These are phyloP conservation scores for Periphyllus acericola DNA, from an alignment of 2,888 invertebrate species.

Conservation along the genomic window DNA sequence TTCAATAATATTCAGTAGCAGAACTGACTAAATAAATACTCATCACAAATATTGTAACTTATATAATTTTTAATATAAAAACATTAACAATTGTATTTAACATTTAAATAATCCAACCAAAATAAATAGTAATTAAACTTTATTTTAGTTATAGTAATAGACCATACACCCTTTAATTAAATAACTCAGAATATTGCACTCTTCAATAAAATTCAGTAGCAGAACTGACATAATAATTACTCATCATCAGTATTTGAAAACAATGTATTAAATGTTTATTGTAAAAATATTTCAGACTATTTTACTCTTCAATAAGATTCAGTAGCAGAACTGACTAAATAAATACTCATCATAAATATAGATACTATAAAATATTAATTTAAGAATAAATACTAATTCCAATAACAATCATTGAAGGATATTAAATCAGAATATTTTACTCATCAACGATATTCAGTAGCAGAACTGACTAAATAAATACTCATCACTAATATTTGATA, in stretches of 20 bases:
- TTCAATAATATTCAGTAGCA: slow-evolving; percentile 7
- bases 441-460: slow-evolving; percentile 9
- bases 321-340: slow-evolving; percentile 56
- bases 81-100: too few species aligned
- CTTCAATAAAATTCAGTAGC: slow-evolving; percentile 27
- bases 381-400: too few species aligned
- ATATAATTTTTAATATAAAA: too few species aligned
- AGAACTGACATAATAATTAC: slow-evolving; percentile 30
- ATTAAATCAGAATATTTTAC: slow-evolving; percentile 20
- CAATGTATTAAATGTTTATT: too few species aligned
- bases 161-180: too few species aligned
- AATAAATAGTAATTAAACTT: too few species aligned
- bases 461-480: slow-evolving; percentile 33
- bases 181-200: not conserved
- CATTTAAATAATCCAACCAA: not conserved
- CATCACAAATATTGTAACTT: too few species aligned
- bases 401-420: not conserved
- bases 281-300: slow-evolving; percentile 19
- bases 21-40: slow-evolving; percentile 13
- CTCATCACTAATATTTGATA: not conserved
- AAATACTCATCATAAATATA: slow-evolving; percentile 30
- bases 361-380: not conserved
- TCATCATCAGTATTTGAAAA: slow-evolving; percentile 6
- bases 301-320: slow-evolving; percentile 23
- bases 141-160: not conserved